Percentiles rank a stretch among this genome's conserved stretches.
Evolutionary conservation across 2,113 vertebrate genomes (phyloP).

Genomic region (Pachypanchax playfairii): DNA sequence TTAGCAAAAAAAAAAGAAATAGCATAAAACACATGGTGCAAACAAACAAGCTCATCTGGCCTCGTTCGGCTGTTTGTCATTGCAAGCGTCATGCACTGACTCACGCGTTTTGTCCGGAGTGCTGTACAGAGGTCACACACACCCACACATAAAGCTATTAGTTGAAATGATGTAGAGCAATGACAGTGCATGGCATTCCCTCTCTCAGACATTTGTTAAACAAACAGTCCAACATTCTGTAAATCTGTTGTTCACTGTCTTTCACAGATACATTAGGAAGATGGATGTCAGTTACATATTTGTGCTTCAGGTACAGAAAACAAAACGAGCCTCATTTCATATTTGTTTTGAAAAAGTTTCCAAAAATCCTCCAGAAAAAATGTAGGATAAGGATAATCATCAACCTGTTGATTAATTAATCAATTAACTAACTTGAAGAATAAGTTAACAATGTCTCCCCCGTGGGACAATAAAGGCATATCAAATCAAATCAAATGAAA

Average conservation of each 20-base stretch:
- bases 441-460: too few relatives aligned
- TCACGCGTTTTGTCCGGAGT: slow-evolving; percentile 45
- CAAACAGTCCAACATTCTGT: slow-evolving; percentile 31
- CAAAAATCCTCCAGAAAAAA: not conserved
- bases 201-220: slow-evolving; percentile 31
- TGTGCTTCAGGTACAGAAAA: not conserved
- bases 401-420: too few relatives aligned
- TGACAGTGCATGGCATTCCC: slow-evolving; percentile 52
- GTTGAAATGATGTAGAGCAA: slow-evolving; percentile 66
- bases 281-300: slow-evolving; percentile 11
- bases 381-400: too few relatives aligned
- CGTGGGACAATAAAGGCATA: too few relatives aligned
- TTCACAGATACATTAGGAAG: slow-evolving; percentile 1
- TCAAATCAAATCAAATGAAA: too few relatives aligned
- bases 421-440: too few relatives aligned
- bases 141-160: slow-evolving; percentile 62
- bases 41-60: slow-evolving; percentile 31
- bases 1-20: slow-evolving; percentile 22
- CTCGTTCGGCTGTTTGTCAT: slow-evolving; percentile 29
- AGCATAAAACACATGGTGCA: slow-evolving; percentile 34
- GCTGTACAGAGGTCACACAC: slow-evolving; percentile 60
- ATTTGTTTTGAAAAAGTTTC: not conserved
- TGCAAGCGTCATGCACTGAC: slow-evolving; percentile 51
- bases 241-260: slow-evolving; percentile 6
- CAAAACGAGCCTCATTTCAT: not conserved